Base-by-base conservation (phyloP, 2,113 vertebrate species). In the Hydrolagus affinis region DNA sequence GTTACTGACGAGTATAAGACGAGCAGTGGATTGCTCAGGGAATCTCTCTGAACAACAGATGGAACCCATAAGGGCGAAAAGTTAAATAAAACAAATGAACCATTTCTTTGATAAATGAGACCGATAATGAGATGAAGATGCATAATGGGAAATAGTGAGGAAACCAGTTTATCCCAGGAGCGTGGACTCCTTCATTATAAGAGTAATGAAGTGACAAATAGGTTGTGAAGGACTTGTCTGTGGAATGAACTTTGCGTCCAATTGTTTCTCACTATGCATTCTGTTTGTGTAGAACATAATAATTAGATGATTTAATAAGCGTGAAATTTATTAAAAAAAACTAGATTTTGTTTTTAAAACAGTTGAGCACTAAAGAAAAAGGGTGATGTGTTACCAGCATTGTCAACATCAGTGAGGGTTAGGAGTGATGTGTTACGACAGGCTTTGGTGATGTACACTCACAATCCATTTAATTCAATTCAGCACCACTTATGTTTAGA, bases 191-290 rank as follows among this genome's bases (percentile, higher is more conserved):
- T 44, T 60, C 76, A 80, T 80, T 80, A 80, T 25, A 25, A n/a
- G 7, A 64, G 57, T 80, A 80, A 80, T 80, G 76, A 64, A 80
- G 76, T 80, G 76, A 80, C 23, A 80, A 80, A 80, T 80, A 59
- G 59, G 17, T 80, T 80, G 76, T 80, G 76, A 80, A 80, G 25
- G 62, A 62, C 15, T 80, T 80, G 62, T 21, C 12, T 9, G 59
- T 15, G 8, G 76, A 80, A 23, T 80, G 76, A 80, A 62, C 75
- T 60, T n/a, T 80, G 57, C 28, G 76, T 80, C 76, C 76, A 57
- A 62, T 80, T 80, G 57, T 80, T 80, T 57, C 57, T 44, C 44
- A 44, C 6, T 44, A 1, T 44, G 44, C 44, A 44, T 44, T 44
- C 19, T 62, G 76, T 15, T 64, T 60, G 59, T 80, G 19, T 30